Evolutionary conservation across 1,140 invertebrate genomes (phyloP).

Genomic region (Pseudoatta argentina): DNA sequence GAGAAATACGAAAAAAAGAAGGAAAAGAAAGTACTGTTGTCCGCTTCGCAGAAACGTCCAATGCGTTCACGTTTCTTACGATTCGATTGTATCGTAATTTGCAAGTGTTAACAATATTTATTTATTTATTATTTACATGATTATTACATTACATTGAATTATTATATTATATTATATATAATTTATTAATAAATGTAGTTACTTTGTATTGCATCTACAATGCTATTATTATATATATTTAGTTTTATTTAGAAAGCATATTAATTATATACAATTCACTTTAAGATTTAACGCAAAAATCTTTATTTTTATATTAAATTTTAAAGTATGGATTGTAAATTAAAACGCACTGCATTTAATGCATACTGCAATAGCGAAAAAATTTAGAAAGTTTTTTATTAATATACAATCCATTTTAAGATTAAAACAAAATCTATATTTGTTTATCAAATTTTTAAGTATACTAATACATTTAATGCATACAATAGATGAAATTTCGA

Average conservation of each 20-base stretch:
- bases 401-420: too few relatives aligned
- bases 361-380: background rate
- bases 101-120: background rate
- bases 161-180: background rate
- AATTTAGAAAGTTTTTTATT: background rate
- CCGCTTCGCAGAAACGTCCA: background rate
- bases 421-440: too few relatives aligned
- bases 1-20: conserved; percentile 2
- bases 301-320: background rate
- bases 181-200: background rate
- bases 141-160: background rate
- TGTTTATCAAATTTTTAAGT: too few relatives aligned
- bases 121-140: conserved; percentile 5
- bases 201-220: background rate
- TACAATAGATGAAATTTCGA: background rate
- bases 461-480: background rate
- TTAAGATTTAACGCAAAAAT: background rate
- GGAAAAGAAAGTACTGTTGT: conserved; percentile 19
- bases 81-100: background rate
- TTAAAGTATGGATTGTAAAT: background rate
- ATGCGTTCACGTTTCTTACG: conserved; percentile 1
- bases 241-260: background rate
- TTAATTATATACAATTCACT: too few relatives aligned
- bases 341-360: background rate
- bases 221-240: background rate